These are phyloP conservation scores for Ceratina japonica DNA, from an alignment of 1,140 invertebrate species.

Conservation along the genomic window DNA sequence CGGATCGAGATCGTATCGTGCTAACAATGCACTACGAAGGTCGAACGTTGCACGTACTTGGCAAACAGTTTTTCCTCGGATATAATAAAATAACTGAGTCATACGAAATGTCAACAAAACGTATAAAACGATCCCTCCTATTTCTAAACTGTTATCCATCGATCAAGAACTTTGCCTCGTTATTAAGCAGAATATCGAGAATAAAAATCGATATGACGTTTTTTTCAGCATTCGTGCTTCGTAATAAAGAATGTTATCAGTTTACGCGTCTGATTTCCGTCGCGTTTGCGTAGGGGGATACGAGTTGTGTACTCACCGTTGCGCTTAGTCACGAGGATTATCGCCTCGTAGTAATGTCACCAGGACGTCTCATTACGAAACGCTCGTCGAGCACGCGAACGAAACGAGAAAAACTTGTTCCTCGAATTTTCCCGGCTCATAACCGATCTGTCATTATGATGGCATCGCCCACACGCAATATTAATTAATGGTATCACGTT, in stretches of 20 bases:
- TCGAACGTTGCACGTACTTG: too few relatives aligned
- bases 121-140: too few relatives aligned
- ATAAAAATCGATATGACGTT: too few relatives aligned
- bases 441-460: neutral
- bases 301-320: slow-evolving; percentile 25
- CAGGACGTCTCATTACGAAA: slow-evolving; percentile 46
- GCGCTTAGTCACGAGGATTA: slow-evolving; percentile 51
- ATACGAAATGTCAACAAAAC: too few relatives aligned
- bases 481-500: neutral
- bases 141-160: too few relatives aligned
- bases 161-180: too few relatives aligned
- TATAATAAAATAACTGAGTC: too few relatives aligned
- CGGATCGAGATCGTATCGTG: neutral
- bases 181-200: too few relatives aligned
- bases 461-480: neutral
- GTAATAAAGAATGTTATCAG: neutral
- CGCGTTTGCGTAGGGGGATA: neutral
- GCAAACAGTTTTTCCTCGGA: too few relatives aligned
- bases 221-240: neutral
- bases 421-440: neutral
- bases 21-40: neutral
- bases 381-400: slow-evolving; percentile 5
- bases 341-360: slow-evolving; percentile 39
- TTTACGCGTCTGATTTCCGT: neutral
- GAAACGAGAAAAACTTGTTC: slow-evolving; percentile 25